A percentile compares a stretch with the other conserved stretches of the same genome.
Evolutionary conservation across 2,888 invertebrate genomes (phyloP).

Genomic region (Tortrix viridana): DNA sequence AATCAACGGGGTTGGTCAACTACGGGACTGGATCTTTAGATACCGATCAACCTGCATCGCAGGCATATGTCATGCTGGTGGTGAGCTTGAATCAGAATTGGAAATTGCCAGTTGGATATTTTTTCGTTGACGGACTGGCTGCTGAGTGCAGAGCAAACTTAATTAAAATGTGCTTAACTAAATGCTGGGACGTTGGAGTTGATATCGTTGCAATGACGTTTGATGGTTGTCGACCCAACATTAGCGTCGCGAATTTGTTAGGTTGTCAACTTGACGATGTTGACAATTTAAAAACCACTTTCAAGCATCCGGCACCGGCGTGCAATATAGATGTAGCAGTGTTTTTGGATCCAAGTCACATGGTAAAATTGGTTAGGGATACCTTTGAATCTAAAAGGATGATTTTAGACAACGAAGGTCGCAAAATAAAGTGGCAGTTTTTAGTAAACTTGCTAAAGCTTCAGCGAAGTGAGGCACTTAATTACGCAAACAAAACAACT

Average conservation of each 20-base stretch:
- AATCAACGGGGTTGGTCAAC: constrained; percentile 39
- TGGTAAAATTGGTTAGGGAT: constrained; percentile 18
- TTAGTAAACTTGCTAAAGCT: constrained; percentile 6
- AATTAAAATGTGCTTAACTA: constrained; percentile 12
- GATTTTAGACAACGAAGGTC: not conserved
- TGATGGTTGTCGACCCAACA: constrained; percentile 5
- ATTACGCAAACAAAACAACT: constrained; percentile 22
- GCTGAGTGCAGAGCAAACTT: constrained; percentile 17
- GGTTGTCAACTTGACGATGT: constrained; percentile 6
- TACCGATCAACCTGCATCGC: constrained; percentile 41
- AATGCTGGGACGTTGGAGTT: constrained; percentile 19
- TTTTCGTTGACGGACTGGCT: constrained; percentile 29
- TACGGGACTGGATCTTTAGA: constrained; percentile 42
- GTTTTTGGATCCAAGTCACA: constrained; percentile 13
- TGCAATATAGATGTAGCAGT: not conserved
- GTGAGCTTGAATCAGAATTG: constrained; percentile 38
- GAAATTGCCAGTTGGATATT: constrained; percentile 40
- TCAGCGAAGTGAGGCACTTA: constrained; percentile 21
- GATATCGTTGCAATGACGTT: constrained; percentile 20
- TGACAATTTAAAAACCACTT: not conserved
- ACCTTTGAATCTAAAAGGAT: constrained; percentile 5
- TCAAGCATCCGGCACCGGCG: not conserved
- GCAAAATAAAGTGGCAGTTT: not conserved
- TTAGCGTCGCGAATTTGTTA: not conserved
- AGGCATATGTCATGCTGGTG: constrained; percentile 42